A percentile compares a stretch with the other conserved stretches of the same genome.
These are phyloP conservation scores for Leptinotarsa texana DNA, from an alignment of 1,140 invertebrate species.

Conservation along the genomic window DNA sequence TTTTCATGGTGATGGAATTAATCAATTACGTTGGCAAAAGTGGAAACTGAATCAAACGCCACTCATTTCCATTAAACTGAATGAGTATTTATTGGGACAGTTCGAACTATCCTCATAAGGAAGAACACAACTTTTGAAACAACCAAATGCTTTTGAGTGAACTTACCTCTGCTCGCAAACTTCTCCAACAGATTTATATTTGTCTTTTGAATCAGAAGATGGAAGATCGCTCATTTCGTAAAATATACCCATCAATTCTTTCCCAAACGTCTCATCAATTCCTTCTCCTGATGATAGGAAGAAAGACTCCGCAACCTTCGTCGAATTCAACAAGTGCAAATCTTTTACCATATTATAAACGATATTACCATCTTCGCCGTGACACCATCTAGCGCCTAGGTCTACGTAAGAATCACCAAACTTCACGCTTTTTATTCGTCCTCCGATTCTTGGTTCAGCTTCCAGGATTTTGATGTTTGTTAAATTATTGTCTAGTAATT, in stretches of 20 bases:
- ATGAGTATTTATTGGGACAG: no score
- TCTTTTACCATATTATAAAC: conserved; percentile 68
- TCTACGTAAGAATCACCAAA: conserved; percentile 70
- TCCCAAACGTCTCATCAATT: neutral
- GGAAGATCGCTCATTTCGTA: neutral
- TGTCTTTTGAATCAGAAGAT: no score
- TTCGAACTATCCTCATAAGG: no score
- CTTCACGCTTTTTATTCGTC: conserved; percentile 64
- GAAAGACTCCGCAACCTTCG: neutral
- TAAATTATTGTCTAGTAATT: conserved; percentile 59
- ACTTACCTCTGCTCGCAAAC: conserved; percentile 3
- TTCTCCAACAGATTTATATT: neutral
- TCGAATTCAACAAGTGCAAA: conserved; percentile 35
- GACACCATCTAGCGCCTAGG: conserved; percentile 78
- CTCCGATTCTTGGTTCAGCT: conserved; percentile 71
- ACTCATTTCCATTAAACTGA: no score
- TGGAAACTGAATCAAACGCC: no score
- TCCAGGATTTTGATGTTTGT: conserved; percentile 66
- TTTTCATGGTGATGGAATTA: no score
- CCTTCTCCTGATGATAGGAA: conserved; percentile 1
- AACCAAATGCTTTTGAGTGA: no score
- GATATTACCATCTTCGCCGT: conserved; percentile 74
- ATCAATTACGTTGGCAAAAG: no score
- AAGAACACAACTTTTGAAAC: no score
- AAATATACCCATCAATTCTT: neutral